A percentile compares a stretch with the other conserved stretches of the same genome.
Conservation (phyloP, 1,140 invertebrate genomes). For the Aethina tumida region DNA sequence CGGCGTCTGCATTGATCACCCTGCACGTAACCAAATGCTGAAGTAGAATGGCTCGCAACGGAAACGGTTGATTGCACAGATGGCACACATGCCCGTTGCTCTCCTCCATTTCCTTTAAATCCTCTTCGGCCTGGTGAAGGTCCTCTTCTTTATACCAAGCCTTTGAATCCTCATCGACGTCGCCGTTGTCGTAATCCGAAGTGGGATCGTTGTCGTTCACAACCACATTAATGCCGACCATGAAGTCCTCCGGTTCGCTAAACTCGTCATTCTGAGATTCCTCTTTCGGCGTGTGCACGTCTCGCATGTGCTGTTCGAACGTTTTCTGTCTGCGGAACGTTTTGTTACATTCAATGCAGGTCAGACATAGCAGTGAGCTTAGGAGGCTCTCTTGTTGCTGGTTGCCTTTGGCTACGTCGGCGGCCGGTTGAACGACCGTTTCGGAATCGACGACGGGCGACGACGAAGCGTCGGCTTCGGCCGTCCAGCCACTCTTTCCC, state of each 20-base stretch:
- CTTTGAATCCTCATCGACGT: conserved; percentile 24
- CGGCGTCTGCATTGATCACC: conserved; percentile 33
- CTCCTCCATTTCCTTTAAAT: conserved; percentile 36
- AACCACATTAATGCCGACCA: conserved; percentile 46
- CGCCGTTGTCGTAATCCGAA: conserved; percentile 23
- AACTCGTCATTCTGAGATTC: conserved; percentile 49
- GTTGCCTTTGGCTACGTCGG: conserved; percentile 12
- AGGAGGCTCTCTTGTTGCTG: conserved; percentile 27
- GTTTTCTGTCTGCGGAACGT: conserved; percentile 53
- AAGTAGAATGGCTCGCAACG: conserved; percentile 26
- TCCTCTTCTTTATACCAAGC: conserved; percentile 34
- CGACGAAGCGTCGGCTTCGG: too few relatives aligned
- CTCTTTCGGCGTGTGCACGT: conserved; percentile 41
- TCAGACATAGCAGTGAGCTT: conserved; percentile 31
- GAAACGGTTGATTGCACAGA: conserved; percentile 32
- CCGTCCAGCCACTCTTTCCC: too few relatives aligned
- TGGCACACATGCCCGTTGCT: conserved; percentile 31
- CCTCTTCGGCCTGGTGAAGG: conserved; percentile 35
- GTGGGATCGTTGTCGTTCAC: conserved; percentile 26
- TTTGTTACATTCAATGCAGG: conserved; percentile 51
- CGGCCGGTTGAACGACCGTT: background rate
- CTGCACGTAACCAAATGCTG: conserved; percentile 32
- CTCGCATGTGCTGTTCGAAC: conserved; percentile 51
- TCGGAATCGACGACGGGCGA: conserved; percentile 37
- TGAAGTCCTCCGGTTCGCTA: conserved; percentile 71